These are phyloP conservation scores for Zeus faber DNA, from an alignment of 2,113 vertebrate genomes.

Conservation along the genomic window DNA sequence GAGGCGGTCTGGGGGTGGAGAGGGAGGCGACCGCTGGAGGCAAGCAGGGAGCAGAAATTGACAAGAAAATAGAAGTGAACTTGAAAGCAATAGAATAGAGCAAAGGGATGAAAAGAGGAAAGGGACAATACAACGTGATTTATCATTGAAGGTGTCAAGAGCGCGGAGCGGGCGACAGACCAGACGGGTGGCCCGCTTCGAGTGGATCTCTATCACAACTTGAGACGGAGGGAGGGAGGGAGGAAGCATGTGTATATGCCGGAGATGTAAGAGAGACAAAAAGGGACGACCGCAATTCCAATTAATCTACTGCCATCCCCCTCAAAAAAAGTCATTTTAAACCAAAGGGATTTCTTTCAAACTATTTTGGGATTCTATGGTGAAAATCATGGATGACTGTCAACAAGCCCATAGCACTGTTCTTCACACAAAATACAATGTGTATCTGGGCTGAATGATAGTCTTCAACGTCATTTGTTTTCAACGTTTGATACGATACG, in stretches of 20 bases:
- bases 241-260: neutral
- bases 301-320: no score
- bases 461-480: no score
- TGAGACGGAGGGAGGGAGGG: neutral
- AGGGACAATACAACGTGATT: slow-evolving; percentile 48
- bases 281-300: no score
- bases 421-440: no score
- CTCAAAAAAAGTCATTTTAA: no score
- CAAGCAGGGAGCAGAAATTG: slow-evolving; percentile 18
- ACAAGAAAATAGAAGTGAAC: slow-evolving; percentile 49
- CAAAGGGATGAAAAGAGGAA: slow-evolving; percentile 37
- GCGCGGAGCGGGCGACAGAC: slow-evolving; percentile 5
- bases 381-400: no score
- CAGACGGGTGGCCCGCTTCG: slow-evolving; percentile 13
- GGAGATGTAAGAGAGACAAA: neutral
- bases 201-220: slow-evolving; percentile 8
- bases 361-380: no score
- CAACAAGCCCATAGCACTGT: no score
- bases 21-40: neutral
- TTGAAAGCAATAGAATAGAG: slow-evolving; percentile 35
- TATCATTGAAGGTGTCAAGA: slow-evolving; percentile 44
- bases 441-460: no score
- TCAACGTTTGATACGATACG: no score
- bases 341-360: no score
- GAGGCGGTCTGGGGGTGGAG: slow-evolving; percentile 41